Base-by-base conservation (phyloP, 2,888 invertebrate genomes). In the Reticulitermes lucifugus region DNA sequence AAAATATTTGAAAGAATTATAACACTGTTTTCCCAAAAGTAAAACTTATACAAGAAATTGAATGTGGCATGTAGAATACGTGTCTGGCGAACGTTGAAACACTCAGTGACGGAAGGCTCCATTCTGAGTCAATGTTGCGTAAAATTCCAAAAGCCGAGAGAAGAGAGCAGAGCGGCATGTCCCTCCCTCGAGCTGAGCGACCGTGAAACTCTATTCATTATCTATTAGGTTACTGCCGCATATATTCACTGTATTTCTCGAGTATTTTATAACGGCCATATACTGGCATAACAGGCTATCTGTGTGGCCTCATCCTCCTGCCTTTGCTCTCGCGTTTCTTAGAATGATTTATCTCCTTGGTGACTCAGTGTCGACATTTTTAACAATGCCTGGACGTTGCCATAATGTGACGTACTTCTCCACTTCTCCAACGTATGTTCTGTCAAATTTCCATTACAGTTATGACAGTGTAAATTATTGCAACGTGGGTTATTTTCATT, bases 51-150 rank as follows among this genome's bases (percentile, higher is more conserved):
- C 77, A 21, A 46, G 43, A 14, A 46, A 77, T 46, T 77, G 51
- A 46, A 77, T 77, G n/a, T 46, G 51, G 41, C 77, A 65, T n/a
- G 25, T 65, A 65, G n/a, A 65, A 65, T n/a, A 25, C 4, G 7
- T 10, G 65, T 14, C 65, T 65, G 18, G 55, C 14, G 65, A n/a
- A 65, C 25, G 46, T 51, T 73, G 22, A n/a, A 51, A 6, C 22
- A 46, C 77, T 43, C 22, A 77, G n/a, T 51, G 81, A 81, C 46
- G 46, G 81, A 81, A 29, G 70, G 81, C 65, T 70, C 81, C 81
- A 81, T 81, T 81, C 43, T n/a, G 81, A 70, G 65, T 81, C 81
- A 81, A 81, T 81, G 81, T 81, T 65, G 81, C 81, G 46, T 81
- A 59, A 81, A 81, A 81, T 77, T 77, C 77, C 43, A n/a, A 77